Base-by-base conservation (phyloP, 2,113 vertebrate genomes). In the Coptodon rendalli region DNA sequence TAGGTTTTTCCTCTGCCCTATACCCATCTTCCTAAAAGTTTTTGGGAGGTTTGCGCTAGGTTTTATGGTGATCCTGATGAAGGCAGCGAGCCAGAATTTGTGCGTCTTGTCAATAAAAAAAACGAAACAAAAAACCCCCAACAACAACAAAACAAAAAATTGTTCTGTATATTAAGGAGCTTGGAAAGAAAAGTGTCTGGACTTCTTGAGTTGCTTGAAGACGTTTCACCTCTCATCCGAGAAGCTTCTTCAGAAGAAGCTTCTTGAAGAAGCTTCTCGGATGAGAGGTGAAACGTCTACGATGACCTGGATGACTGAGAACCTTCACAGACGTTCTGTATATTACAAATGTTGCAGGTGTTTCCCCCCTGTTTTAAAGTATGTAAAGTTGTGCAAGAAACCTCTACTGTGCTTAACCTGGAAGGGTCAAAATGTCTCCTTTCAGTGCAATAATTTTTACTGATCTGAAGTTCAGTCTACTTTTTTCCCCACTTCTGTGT, bases 401-500 rank as follows among this genome's bases (percentile, higher is more conserved):
- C 9, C 71, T 48, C 24, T 31, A 29, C 24, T 48, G 14, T 76
- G 40, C 68, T 73, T 73, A 73, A 73, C 13, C 68, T 73, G 22
- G 22, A 45, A 16, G 13, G 40, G 13, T 16, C 38, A 73, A 45
- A 45, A 43, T 45, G 8, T 73, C 22, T 73, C 22, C 40, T 71
- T 71, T 73, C 5, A 27, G 13, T 73, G 22, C 8, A 73, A 17
- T 29, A 10, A 17, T 48, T 17, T 73, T 76, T 76, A 9, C 22
- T 73, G 14, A 73, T 10, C 40, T 73, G 8, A 22, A 48, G 40
- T 16, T 27, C 14, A 43, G 38, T 48, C 68, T 45, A 27, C 13
- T 24, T 22, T 2, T 0, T 0, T 2, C 3, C 34, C 38, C 11
- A 16, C 38, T 45, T 73, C 22, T 45, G 40, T 73, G 40, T 73